A percentile compares a stretch with the other conserved stretches of the same genome.
These are phyloP conservation scores for Notarius lentiginosus DNA, from an alignment of 2,113 vertebrate genomes.

Conservation along the genomic window DNA sequence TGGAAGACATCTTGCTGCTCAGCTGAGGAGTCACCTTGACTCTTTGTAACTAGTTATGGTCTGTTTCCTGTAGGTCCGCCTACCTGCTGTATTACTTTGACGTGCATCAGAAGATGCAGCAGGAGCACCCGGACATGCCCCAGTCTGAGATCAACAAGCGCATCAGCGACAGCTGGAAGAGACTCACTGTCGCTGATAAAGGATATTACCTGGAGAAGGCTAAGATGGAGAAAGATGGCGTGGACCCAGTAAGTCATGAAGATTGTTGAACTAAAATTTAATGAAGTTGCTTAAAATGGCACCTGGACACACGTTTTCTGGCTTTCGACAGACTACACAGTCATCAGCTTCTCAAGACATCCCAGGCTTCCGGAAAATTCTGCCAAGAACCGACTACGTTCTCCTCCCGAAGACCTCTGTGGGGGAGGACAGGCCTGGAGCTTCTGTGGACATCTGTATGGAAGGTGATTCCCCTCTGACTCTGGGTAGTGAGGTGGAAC, in stretches of 20 bases:
- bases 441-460: constrained; percentile 73
- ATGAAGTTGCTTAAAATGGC: neutral
- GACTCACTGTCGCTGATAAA: constrained; percentile 93
- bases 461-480: constrained; percentile 62
- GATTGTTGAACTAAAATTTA: neutral
- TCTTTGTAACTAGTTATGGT: neutral
- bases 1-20: neutral
- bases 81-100: constrained; percentile 97
- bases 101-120: constrained; percentile 91
- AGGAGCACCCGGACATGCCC: constrained; percentile 87
- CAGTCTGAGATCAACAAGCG: constrained; percentile 98
- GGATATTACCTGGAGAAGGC: constrained; percentile 92
- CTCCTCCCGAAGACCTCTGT: constrained; percentile 81
- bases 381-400: constrained; percentile 88
- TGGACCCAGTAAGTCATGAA: constrained; percentile 79
- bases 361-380: constrained; percentile 95
- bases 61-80: constrained; percentile 78
- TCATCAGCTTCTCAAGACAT: constrained; percentile 75
- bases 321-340: constrained; percentile 36
- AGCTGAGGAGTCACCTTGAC: neutral
- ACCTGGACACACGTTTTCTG: neutral
- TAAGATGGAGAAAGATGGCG: constrained; percentile 88
- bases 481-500: constrained; percentile 67
- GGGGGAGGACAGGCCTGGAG: constrained; percentile 71
- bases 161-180: constrained; percentile 95